Conservation (phyloP, 2,888 invertebrate species). For the Norana najaformis region DNA sequence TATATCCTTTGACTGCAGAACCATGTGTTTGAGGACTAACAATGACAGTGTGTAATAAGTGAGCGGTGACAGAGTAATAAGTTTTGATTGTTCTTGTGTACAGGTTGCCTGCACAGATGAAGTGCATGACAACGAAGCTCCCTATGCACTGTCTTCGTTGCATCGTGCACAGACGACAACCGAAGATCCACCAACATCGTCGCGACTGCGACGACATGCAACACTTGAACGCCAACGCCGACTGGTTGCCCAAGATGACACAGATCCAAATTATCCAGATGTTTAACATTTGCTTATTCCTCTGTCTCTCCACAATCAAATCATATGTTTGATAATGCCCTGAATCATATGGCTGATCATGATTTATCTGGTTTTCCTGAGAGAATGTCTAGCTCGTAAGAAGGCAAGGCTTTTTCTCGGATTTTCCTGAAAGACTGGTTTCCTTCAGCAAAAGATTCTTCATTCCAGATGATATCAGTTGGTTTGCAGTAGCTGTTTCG, state of each 20-base stretch:
- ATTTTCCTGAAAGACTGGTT: neutral
- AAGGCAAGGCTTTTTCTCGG: neutral
- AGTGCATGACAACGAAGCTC: neutral
- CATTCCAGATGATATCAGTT: neutral
- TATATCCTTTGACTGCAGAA: no score
- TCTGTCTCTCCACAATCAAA: neutral
- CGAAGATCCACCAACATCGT: neutral
- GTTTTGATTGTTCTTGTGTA: neutral
- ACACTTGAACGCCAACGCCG: conserved; percentile 9
- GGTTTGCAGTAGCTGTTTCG: neutral
- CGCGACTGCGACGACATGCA: conserved; percentile 8
- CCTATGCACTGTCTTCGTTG: neutral
- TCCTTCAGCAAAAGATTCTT: neutral
- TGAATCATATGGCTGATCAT: neutral
- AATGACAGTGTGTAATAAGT: neutral
- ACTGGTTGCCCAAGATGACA: conserved; percentile 10
- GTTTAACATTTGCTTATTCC: neutral
- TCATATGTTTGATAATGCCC: neutral
- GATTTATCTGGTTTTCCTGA: neutral
- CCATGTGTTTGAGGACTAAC: no score
- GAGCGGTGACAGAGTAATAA: neutral
- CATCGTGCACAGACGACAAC: neutral
- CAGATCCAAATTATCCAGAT: conserved; percentile 14
- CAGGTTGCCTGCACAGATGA: conserved; percentile 5
- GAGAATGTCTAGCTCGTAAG: neutral